These are phyloP conservation scores for Temnothorax curvispinosus DNA, from an alignment of 1,140 invertebrate species.

Conservation along the genomic window DNA sequence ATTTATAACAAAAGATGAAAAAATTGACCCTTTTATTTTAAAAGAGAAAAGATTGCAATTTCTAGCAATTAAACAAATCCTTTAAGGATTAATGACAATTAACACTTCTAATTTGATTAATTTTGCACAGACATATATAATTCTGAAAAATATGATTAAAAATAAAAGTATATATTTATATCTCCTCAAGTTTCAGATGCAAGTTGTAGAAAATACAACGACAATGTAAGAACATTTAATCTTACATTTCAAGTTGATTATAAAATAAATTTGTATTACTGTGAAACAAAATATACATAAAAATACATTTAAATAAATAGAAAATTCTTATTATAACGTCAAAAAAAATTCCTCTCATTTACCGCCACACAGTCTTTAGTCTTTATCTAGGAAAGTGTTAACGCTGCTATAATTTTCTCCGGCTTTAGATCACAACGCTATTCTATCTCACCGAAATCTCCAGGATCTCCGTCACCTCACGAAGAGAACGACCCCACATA, in stretches of 20 bases:
- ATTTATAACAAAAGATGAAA: not conserved
- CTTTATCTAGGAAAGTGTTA: not conserved
- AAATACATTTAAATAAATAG: not conserved
- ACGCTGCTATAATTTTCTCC: not conserved
- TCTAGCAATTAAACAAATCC: not conserved
- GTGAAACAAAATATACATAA: not conserved
- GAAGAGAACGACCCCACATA: conserved; percentile 38
- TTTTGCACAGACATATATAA: conserved; percentile 13
- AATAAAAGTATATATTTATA: not conserved
- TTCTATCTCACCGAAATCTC: conserved; percentile 25
- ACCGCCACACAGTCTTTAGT: not conserved
- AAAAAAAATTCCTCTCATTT: not conserved
- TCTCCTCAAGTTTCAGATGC: not conserved
- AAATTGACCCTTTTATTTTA: not conserved
- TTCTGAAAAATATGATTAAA: not conserved
- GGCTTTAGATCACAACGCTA: not conserved
- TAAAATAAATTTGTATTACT: not conserved
- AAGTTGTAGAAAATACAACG: not conserved
- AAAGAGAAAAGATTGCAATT: not conserved
- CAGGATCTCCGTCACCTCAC: conserved; percentile 31
- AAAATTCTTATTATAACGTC: not conserved
- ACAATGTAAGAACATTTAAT: not conserved
- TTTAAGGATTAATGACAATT: not conserved
- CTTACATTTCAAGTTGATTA: not conserved
- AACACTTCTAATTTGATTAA: not conserved